Percentiles rank a stretch among this genome's conserved stretches.
Evolutionary conservation across 2,113 vertebrate species (phyloP).

Genomic region (Xyrauchen texanus): DNA sequence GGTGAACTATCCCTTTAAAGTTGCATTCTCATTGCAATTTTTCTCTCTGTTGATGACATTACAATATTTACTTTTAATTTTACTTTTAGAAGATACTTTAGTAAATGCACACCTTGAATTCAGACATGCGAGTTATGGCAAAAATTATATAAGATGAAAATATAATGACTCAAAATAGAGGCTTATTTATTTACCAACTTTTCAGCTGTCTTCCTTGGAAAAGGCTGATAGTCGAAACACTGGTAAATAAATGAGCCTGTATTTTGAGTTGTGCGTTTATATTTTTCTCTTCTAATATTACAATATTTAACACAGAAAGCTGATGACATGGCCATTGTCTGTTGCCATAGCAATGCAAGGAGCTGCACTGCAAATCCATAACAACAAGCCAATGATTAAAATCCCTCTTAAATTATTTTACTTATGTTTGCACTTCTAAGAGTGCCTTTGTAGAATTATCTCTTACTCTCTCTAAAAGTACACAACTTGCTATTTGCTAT

Average conservation of each 20-base stretch:
- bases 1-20: too few relatives aligned
- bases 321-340: slow-evolving; percentile 38
- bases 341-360: slow-evolving; percentile 72
- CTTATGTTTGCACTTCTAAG: slow-evolving; percentile 27
- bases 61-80: slow-evolving; percentile 36
- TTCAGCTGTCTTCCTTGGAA: too few relatives aligned
- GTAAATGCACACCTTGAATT: too few relatives aligned
- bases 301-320: slow-evolving; percentile 45
- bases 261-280: too few relatives aligned
- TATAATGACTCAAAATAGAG: too few relatives aligned
- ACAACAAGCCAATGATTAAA: slow-evolving; percentile 60
- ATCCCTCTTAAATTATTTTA: slow-evolving; percentile 33
- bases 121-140: too few relatives aligned
- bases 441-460: neutral
- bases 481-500: neutral
- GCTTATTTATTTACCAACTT: too few relatives aligned
- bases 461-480: too few relatives aligned
- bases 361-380: slow-evolving; percentile 62
- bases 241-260: too few relatives aligned
- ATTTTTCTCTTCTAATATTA: slow-evolving; percentile 17
- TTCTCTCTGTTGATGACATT: slow-evolving; percentile 6
- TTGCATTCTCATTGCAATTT: slow-evolving; percentile 3
- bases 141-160: too few relatives aligned
- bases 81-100: too few relatives aligned
- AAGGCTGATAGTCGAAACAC: too few relatives aligned